phyloP scores from a whole-genome alignment of 2,113 vertebrate genomes.

The Poeciliopsis turrubarensis region DNA sequence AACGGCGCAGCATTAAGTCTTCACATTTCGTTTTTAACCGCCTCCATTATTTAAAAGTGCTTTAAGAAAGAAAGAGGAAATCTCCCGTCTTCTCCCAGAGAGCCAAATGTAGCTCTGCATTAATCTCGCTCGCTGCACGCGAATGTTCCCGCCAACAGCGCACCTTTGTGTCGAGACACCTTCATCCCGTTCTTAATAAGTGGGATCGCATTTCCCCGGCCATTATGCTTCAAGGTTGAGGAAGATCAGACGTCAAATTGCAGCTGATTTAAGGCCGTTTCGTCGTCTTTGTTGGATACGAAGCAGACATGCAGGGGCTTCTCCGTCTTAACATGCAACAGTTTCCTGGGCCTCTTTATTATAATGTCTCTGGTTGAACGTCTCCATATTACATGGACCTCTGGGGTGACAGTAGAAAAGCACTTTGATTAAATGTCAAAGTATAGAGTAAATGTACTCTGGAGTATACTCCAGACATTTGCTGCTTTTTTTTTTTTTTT shows the following conservation, averaged over 20 bases:
- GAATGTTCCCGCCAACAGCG: conserved; percentile 57
- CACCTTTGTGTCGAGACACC: conserved; percentile 62
- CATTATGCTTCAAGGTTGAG: conserved; percentile 67
- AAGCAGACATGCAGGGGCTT: conserved; percentile 48
- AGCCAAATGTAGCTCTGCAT: conserved; percentile 42
- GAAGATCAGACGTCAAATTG: conserved; percentile 78
- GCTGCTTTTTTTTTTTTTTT: too few relatives aligned
- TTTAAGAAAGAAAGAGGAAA: conserved; percentile 19
- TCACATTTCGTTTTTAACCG: not conserved
- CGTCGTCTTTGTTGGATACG: conserved; percentile 64
- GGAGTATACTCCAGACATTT: too few relatives aligned
- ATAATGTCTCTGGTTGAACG: conserved; percentile 62
- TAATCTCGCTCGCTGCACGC: conserved; percentile 53
- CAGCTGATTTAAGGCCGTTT: conserved; percentile 74
- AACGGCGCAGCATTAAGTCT: not conserved
- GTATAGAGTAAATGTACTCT: not conserved
- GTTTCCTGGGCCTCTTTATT: conserved; percentile 61
- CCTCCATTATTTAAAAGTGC: conserved; percentile 23
- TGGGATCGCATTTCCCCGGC: conserved; percentile 59
- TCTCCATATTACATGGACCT: conserved; percentile 66
- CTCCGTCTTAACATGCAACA: conserved; percentile 45
- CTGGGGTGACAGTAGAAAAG: conserved; percentile 54
- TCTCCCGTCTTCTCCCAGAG: conserved; percentile 17
- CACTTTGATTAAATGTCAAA: conserved; percentile 2
- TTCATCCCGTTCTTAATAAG: conserved; percentile 64